phyloP scores from a whole-genome alignment of 2,113 vertebrate genomes.

The Erinaceus europaeus region DNA sequence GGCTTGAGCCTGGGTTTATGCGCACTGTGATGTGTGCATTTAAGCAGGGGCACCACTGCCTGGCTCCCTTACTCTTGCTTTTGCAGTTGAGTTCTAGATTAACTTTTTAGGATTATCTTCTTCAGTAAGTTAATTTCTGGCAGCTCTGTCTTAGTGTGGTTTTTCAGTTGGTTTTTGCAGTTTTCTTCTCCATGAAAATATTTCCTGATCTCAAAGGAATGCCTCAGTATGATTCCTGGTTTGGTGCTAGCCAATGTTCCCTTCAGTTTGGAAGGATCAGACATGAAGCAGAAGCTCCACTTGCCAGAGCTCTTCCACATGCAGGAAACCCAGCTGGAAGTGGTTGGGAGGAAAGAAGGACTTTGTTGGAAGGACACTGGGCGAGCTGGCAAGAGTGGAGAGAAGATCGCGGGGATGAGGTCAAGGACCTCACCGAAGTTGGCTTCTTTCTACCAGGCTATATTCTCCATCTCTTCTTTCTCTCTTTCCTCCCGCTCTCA shows the following conservation, averaged over 20 bases:
- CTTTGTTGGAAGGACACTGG: not conserved
- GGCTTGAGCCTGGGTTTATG: too few relatives aligned
- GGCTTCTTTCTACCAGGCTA: not conserved
- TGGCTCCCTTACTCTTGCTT: too few relatives aligned
- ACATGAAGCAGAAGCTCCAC: not conserved
- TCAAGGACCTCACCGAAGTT: not conserved
- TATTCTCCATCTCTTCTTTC: rapidly evolving
- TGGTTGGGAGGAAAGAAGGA: not conserved
- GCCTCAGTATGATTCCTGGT: not conserved
- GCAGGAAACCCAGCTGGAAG: not conserved
- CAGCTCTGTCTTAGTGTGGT: not conserved
- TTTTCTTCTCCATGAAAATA: not conserved
- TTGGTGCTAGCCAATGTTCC: not conserved
- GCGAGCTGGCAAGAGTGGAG: not conserved
- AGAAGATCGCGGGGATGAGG: not conserved
- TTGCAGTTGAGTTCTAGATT: not conserved
- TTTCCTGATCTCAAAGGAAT: not conserved
- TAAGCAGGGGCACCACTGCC: too few relatives aligned
- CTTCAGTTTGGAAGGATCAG: not conserved
- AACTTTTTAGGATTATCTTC: not conserved
- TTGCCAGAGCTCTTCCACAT: not conserved
- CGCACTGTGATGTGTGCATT: too few relatives aligned
- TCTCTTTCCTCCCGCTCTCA: not conserved
- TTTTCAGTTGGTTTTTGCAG: not conserved
- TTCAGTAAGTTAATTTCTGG: not conserved